These are phyloP conservation scores for Poecile montanus DNA, from an alignment of 2,797 vertebrate genomes.

Conservation along the genomic window DNA sequence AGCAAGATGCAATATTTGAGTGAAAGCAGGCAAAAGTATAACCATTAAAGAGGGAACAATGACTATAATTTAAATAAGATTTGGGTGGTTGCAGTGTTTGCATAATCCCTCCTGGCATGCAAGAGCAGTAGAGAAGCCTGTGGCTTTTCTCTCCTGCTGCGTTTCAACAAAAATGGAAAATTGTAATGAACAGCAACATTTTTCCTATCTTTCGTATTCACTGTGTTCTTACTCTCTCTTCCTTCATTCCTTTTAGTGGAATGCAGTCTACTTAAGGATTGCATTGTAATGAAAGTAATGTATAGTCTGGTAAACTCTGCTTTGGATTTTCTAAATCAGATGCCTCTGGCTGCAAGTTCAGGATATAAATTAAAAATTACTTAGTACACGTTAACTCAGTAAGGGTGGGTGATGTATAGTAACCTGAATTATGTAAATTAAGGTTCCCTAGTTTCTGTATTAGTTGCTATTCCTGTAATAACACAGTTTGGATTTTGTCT, in stretches of 20 bases:
- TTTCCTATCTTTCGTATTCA: slow-evolving; percentile 66
- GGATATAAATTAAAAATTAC: not conserved
- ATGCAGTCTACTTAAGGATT: slow-evolving; percentile 3
- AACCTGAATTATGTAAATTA: not conserved
- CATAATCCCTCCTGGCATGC: slow-evolving; percentile 73
- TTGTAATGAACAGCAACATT: slow-evolving; percentile 68
- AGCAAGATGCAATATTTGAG: slow-evolving; percentile 67
- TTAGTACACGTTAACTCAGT: not conserved
- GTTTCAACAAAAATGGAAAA: slow-evolving; percentile 80
- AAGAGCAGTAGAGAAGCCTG: slow-evolving; percentile 63
- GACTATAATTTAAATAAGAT: slow-evolving; percentile 72
- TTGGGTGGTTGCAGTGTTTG: slow-evolving; percentile 71
- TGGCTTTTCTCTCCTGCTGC: slow-evolving; percentile 74
- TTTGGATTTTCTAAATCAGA: not conserved
- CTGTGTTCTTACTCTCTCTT: not conserved
- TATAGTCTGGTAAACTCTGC: not conserved
- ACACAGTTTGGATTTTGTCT: not conserved
- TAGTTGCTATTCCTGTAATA: slow-evolving; percentile 18
- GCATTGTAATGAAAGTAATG: not conserved
- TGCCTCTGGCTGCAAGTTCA: slow-evolving; percentile 27
- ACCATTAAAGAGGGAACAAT: slow-evolving; percentile 68
- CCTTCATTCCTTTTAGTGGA: slow-evolving; percentile 25
- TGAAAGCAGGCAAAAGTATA: slow-evolving; percentile 72
- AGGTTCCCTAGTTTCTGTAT: slow-evolving; percentile 3
- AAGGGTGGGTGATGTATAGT: not conserved